Percentiles rank a stretch among this genome's conserved stretches.
phyloP scores from a whole-genome alignment of 2,888 invertebrate species.

The Onchidella celtica region DNA sequence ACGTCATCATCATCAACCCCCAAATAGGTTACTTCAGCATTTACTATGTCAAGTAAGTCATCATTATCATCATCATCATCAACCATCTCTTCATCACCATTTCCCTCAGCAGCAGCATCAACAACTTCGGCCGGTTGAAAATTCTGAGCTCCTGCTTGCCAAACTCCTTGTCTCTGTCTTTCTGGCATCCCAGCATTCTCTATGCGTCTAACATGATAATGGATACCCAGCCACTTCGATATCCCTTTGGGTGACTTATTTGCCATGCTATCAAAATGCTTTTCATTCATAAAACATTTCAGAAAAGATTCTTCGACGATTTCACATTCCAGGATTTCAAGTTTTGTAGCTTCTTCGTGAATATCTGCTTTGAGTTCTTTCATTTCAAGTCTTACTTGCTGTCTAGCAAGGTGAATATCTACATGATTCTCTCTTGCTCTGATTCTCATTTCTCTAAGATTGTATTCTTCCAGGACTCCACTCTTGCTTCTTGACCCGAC shows the following conservation, averaged over 20 bases:
- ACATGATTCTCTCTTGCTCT: constrained; percentile 46
- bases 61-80: constrained; percentile 49
- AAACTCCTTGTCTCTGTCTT: background rate
- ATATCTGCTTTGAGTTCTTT: constrained; percentile 57
- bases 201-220: background rate
- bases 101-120: background rate
- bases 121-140: background rate
- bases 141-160: background rate
- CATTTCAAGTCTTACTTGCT: constrained; percentile 57
- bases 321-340: constrained; percentile 61
- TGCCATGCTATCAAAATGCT: constrained; percentile 19
- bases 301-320: constrained; percentile 67
- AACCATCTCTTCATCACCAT: constrained; percentile 55
- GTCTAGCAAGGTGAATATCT: constrained; percentile 47
- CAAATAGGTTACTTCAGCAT: constrained; percentile 51
- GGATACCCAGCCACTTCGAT: constrained; percentile 63
- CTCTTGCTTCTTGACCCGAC: constrained; percentile 75
- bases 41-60: constrained; percentile 38
- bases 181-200: background rate
- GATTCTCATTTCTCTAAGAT: constrained; percentile 43
- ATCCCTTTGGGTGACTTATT: constrained; percentile 33
- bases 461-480: constrained; percentile 60
- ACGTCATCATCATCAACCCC: constrained; percentile 57
- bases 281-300: constrained; percentile 49
- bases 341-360: constrained; percentile 56